Evolutionary conservation across 2,888 invertebrate species (phyloP).

Genomic region (Cantharis rustica): DNA sequence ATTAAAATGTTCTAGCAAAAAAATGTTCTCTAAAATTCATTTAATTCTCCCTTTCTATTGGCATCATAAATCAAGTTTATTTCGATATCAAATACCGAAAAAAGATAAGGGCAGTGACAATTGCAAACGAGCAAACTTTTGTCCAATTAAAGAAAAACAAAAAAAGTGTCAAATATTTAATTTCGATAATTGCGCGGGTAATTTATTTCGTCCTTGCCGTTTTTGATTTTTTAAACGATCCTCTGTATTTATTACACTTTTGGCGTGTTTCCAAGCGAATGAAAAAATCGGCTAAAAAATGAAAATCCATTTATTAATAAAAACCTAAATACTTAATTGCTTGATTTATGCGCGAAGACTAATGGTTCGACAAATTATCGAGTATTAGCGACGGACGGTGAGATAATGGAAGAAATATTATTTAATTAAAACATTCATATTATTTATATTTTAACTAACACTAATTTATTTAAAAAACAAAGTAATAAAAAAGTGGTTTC

Average conservation of each 20-base stretch:
- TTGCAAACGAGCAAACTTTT: not conserved
- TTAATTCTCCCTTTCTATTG: not conserved
- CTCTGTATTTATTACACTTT: not conserved
- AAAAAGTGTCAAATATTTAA: not conserved
- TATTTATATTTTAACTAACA: not conserved
- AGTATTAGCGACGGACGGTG: not conserved
- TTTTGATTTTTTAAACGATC: not conserved
- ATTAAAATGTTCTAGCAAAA: not conserved
- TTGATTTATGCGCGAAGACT: slow-evolving; percentile 1
- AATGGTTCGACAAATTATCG: slow-evolving; percentile 4
- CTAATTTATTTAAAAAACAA: not conserved
- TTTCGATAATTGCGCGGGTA: not conserved
- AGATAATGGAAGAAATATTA: slow-evolving; percentile 5
- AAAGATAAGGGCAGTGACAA: not conserved
- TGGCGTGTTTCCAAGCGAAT: not conserved
- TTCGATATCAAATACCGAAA: not conserved
- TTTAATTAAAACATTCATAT: slow-evolving; percentile 3
- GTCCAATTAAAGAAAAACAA: not conserved
- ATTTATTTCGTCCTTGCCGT: not conserved
- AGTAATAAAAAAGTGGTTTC: not conserved
- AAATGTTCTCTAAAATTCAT: not conserved
- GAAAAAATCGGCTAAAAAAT: not conserved
- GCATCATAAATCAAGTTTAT: not conserved
- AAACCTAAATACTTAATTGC: not conserved
- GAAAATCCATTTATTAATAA: not conserved